Evolutionary conservation across 1,140 invertebrate genomes (phyloP).

Genomic region (Nephila pilipes): DNA sequence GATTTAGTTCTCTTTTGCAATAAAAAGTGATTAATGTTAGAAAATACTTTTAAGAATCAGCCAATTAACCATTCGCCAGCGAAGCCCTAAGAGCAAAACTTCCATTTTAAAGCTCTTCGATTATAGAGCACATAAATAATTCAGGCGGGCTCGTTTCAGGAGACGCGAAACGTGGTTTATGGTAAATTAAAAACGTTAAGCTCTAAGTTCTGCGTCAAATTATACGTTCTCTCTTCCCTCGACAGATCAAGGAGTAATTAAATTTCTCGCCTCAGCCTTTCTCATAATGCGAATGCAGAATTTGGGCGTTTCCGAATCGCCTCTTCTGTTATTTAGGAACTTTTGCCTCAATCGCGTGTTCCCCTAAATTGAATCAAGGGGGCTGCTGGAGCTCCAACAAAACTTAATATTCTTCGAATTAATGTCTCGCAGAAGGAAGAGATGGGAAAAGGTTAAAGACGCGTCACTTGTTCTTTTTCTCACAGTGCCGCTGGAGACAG

Average conservation of each 20-base stretch:
- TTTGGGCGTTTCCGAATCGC: slow-evolving; percentile 5
- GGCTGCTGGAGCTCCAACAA: slow-evolving; percentile 1
- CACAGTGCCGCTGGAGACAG: neutral
- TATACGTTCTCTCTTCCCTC: slow-evolving; percentile 11
- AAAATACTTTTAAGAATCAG: slow-evolving; percentile 16
- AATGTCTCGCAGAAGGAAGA: slow-evolving; percentile 18
- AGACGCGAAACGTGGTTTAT: slow-evolving; percentile 56
- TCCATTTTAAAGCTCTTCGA: slow-evolving; percentile 18
- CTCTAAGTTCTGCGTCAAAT: slow-evolving; percentile 38
- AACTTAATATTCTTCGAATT: slow-evolving; percentile 70
- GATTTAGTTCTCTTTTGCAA: neutral
- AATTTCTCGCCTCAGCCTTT: slow-evolving; percentile 46
- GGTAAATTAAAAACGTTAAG: slow-evolving; percentile 65
- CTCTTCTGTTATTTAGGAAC: slow-evolving; percentile 62
- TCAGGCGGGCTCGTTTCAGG: slow-evolving; percentile 25
- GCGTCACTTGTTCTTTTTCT: slow-evolving; percentile 11
- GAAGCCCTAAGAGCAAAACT: neutral
- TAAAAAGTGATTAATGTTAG: slow-evolving; percentile 22
- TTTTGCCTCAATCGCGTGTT: slow-evolving; percentile 52
- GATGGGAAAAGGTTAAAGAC: slow-evolving; percentile 13
- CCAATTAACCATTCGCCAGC: neutral
- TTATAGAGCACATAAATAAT: slow-evolving; percentile 42
- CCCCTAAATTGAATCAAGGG: slow-evolving; percentile 56
- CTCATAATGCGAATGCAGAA: slow-evolving; percentile 45
- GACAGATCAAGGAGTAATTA: slow-evolving; percentile 59